A percentile compares a stretch with the other conserved stretches of the same genome.
These are phyloP conservation scores for Canis aureus DNA, from an alignment of 2,113 vertebrate genomes.

Conservation along the genomic window DNA sequence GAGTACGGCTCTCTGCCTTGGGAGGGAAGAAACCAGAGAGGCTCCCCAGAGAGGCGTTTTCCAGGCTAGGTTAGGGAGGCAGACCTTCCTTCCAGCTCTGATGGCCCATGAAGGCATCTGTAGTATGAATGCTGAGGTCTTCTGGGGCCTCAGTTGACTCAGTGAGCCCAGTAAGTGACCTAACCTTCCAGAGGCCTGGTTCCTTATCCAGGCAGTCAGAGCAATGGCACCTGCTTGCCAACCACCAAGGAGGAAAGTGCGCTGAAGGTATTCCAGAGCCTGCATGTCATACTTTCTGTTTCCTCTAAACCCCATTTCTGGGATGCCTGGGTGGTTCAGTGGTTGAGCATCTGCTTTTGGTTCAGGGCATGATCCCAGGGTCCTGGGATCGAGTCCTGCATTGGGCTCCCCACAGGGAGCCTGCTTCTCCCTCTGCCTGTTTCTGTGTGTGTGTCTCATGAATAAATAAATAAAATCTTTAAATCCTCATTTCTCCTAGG, in stretches of 20 bases:
- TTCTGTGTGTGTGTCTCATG: too few relatives aligned
- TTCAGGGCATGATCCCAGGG: too few relatives aligned
- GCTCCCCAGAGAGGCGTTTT: background rate
- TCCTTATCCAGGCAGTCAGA: background rate
- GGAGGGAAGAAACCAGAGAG: background rate
- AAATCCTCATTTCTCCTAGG: background rate
- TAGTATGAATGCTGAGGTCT: background rate
- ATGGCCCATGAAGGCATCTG: fast-evolving
- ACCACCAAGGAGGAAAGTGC: fast-evolving
- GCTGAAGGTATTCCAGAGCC: background rate
- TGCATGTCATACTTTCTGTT: fast-evolving
- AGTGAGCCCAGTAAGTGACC: background rate
- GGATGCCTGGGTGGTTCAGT: too few relatives aligned
- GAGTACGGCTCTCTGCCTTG: fast-evolving
- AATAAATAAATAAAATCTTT: too few relatives aligned
- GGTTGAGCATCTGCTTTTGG: too few relatives aligned
- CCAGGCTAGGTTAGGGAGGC: background rate
- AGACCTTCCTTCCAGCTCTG: fast-evolving
- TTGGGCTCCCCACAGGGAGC: too few relatives aligned
- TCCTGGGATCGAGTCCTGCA: too few relatives aligned
- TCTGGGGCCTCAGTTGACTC: background rate
- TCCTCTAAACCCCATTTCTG: too few relatives aligned
- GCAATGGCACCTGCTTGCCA: background rate
- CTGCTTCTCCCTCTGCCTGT: too few relatives aligned
- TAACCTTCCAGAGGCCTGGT: too few relatives aligned